Percentiles rank a stretch among this genome's conserved stretches.
Conservation (phyloP, 2,797 vertebrate species). For the Melanotaenia maccullochi region DNA sequence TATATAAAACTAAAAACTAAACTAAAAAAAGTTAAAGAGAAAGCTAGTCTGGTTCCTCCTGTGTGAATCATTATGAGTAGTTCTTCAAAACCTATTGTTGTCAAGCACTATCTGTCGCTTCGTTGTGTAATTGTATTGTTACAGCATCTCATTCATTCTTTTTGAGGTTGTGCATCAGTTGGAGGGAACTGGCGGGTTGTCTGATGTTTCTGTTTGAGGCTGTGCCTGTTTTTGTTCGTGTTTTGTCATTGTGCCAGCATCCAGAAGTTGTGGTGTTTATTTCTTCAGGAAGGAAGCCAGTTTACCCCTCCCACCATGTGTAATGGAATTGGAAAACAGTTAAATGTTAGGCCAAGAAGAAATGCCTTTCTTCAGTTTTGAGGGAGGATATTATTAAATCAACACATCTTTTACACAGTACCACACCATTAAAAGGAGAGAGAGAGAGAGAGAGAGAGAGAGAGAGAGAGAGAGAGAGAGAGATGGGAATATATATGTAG, state of each 20-base stretch:
- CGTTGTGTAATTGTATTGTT: slow-evolving; percentile 23
- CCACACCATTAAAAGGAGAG: neutral
- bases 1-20: too few relatives aligned
- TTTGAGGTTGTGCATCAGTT: slow-evolving; percentile 15
- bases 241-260: slow-evolving; percentile 2
- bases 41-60: neutral
- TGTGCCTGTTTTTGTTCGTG: neutral
- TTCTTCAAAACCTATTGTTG: neutral
- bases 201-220: neutral
- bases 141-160: slow-evolving; percentile 31
- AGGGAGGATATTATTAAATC: slow-evolving; percentile 49
- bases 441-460: too few relatives aligned
- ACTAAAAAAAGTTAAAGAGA: neutral
- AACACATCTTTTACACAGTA: slow-evolving; percentile 18
- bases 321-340: slow-evolving; percentile 31
- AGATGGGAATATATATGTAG: too few relatives aligned
- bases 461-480: too few relatives aligned
- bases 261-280: slow-evolving; percentile 17
- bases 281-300: slow-evolving; percentile 11
- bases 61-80: neutral
- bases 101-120: slow-evolving; percentile 16
- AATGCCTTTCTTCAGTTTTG: slow-evolving; percentile 53
- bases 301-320: neutral
- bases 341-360: slow-evolving; percentile 25
- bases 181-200: slow-evolving; percentile 9